These are phyloP conservation scores for Thereuonema tuberculata DNA, from an alignment of 1,140 invertebrate genomes.

Conservation along the genomic window DNA sequence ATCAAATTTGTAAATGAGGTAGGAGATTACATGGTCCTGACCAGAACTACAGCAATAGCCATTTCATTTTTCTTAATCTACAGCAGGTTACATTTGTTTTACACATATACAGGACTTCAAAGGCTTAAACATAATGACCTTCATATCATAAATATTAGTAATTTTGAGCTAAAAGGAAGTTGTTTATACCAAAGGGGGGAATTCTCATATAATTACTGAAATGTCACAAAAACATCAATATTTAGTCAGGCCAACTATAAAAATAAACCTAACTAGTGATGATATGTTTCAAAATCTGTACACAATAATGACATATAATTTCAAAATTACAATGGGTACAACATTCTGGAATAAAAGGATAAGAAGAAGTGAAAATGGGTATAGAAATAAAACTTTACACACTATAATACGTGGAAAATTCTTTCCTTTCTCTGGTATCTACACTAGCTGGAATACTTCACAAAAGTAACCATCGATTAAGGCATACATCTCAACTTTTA, in stretches of 20 bases:
- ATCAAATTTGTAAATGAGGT: conserved; percentile 5
- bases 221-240: background rate
- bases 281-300: conserved; percentile 9
- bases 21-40: conserved; percentile 10
- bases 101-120: background rate
- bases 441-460: background rate
- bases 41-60: no score
- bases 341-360: conserved; percentile 8
- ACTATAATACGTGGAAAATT: background rate
- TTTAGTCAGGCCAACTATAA: conserved; percentile 2
- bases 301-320: conserved; percentile 1
- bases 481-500: background rate
- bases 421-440: no score
- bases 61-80: no score
- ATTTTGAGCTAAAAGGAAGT: conserved; percentile 4
- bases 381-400: conserved; percentile 1
- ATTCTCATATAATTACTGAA: background rate
- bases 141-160: background rate
- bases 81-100: no score
- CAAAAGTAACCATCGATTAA: background rate
- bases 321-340: conserved; percentile 3
- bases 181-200: background rate
- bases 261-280: conserved; percentile 2
- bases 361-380: background rate
- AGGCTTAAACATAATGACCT: background rate